Percentiles rank a stretch among this genome's conserved stretches.
phyloP scores from a whole-genome alignment of 2,113 vertebrate genomes.

The Peromyscus polionotus region DNA sequence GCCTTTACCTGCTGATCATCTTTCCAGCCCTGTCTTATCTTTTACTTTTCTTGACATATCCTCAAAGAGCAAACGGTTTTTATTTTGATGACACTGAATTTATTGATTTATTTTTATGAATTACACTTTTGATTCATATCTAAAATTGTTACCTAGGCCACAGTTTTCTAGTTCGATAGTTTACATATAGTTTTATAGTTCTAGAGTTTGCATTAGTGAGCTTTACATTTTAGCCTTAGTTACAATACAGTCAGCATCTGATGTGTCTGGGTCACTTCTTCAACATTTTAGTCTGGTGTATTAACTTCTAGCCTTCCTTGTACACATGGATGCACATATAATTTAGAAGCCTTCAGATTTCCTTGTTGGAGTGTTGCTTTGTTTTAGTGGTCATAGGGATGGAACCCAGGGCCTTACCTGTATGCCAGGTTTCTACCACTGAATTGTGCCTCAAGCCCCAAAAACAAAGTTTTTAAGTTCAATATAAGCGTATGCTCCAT shows the following conservation, averaged over 20 bases:
- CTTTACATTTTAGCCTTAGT: slow-evolving; percentile 3
- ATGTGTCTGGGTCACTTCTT: background rate
- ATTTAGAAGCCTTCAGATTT: background rate
- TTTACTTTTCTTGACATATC: slow-evolving; percentile 45
- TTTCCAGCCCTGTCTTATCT: background rate
- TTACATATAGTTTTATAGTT: background rate
- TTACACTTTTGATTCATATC: background rate
- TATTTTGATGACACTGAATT: background rate
- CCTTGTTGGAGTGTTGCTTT: background rate
- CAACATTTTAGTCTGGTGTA: slow-evolving; percentile 6
- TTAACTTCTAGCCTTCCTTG: background rate
- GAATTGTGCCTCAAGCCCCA: background rate
- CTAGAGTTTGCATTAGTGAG: background rate
- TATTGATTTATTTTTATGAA: background rate
- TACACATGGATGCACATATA: slow-evolving; percentile 10
- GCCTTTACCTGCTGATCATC: background rate
- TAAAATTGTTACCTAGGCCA: background rate
- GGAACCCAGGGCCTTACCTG: background rate
- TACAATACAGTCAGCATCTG: background rate
- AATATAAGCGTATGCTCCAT: background rate
- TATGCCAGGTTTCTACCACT: background rate
- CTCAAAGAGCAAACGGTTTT: background rate
- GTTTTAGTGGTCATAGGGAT: background rate
- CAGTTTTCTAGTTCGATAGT: background rate
- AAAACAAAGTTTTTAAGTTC: background rate